A percentile compares a stretch with the other conserved stretches of the same genome.
phyloP scores from a whole-genome alignment of 1,140 invertebrate genomes.

The Pseudoatta argentina region DNA sequence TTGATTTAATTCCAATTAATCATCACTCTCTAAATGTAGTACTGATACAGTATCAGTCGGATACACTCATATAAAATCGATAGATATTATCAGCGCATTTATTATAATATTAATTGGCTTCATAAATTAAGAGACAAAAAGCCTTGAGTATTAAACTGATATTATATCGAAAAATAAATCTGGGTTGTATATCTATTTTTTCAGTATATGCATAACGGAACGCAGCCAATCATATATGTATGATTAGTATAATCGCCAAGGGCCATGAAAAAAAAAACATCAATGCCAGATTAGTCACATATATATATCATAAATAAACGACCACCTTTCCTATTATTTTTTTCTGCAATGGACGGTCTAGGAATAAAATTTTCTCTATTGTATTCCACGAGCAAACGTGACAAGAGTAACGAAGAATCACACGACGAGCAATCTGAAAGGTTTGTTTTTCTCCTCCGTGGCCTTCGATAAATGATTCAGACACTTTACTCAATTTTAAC shows the following conservation, averaged over 20 bases:
- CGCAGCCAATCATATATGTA: background rate
- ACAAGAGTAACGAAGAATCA: slow-evolving; percentile 32
- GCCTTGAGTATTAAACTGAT: background rate
- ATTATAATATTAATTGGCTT: background rate
- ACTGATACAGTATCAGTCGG: background rate
- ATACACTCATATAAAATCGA: background rate
- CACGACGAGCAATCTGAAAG: slow-evolving; percentile 32
- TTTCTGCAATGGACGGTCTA: background rate
- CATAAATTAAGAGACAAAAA: background rate
- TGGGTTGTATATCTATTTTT: background rate
- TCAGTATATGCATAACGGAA: no score
- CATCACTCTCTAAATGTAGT: background rate
- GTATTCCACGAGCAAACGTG: slow-evolving; percentile 24
- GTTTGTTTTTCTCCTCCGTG: slow-evolving; percentile 59
- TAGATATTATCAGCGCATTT: background rate
- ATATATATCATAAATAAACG: slow-evolving; percentile 35
- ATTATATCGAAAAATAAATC: background rate
- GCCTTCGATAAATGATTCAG: slow-evolving; percentile 63
- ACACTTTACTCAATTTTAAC: slow-evolving; percentile 56
- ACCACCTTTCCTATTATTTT: slow-evolving; percentile 21
- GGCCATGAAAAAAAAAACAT: slow-evolving; percentile 6
- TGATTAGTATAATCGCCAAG: background rate
- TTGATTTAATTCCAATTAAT: slow-evolving; percentile 2
- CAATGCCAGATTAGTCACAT: slow-evolving; percentile 19
- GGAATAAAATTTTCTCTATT: slow-evolving; percentile 43